Percentiles rank a stretch among this genome's conserved stretches.
Evolutionary conservation across 2,888 invertebrate species (phyloP).

Genomic region (Sinopyrophorus schimmeli): DNA sequence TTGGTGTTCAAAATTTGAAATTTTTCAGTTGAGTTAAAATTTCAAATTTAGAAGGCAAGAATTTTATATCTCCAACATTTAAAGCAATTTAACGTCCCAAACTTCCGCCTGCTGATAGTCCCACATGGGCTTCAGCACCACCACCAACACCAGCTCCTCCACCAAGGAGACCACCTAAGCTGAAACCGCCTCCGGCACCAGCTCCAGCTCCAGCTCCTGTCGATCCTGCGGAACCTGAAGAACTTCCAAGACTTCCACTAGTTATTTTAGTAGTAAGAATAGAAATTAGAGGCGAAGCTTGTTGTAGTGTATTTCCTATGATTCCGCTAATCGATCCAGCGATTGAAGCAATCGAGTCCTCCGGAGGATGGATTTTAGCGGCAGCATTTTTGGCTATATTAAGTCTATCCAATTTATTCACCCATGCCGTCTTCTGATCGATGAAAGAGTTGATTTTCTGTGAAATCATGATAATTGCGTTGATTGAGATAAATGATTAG

Average conservation of each 20-base stretch:
- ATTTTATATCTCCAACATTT: no score
- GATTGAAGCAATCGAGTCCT: slow-evolving; percentile 57
- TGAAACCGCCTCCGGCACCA: slow-evolving; percentile 12
- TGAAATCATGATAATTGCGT: no score
- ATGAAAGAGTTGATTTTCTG: slow-evolving; percentile 84
- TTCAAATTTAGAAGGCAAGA: no score
- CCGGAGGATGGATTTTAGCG: slow-evolving; percentile 67
- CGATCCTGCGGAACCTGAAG: slow-evolving; percentile 51
- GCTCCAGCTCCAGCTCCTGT: slow-evolving; percentile 39
- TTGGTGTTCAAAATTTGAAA: no score
- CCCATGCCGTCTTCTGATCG: slow-evolving; percentile 75
- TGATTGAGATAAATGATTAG: no score
- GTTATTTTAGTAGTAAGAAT: slow-evolving; percentile 69
- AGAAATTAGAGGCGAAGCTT: slow-evolving; percentile 61
- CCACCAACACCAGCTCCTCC: slow-evolving; percentile 13
- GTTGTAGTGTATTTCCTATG: slow-evolving; percentile 66
- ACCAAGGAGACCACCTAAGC: slow-evolving; percentile 15
- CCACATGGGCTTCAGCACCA: slow-evolving; percentile 4
- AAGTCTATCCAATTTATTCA: slow-evolving; percentile 69
- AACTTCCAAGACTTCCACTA: slow-evolving; percentile 54
- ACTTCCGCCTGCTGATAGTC: no score
- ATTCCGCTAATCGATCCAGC: slow-evolving; percentile 70
- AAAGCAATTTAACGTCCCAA: slow-evolving; percentile 7
- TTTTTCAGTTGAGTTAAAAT: no score
- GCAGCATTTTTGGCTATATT: slow-evolving; percentile 76